Evolutionary conservation across 2,797 vertebrate species (phyloP), one percentile per base, ranked within the genome.

Genomic region (Okamejei kenojei): DNA sequence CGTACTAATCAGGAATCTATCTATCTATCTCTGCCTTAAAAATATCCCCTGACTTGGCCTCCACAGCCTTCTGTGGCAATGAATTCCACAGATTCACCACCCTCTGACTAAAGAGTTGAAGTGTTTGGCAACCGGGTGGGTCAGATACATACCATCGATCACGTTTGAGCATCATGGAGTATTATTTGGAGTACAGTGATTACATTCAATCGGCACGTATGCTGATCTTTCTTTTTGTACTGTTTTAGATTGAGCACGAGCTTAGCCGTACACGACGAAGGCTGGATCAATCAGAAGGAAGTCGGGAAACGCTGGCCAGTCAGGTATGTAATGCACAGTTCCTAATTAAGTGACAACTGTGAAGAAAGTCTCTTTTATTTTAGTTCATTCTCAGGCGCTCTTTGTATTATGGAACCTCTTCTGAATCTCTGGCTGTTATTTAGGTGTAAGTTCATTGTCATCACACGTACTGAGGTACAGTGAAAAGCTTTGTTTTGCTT

Each of bases 271-370:
- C 96, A 6, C 96, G 94, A 93, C 97, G 96, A 94, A 96, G 96
- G 78, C 93, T 99, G 94, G 96, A 96, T 93, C 97, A 98, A 94
- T 97, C 97, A 5, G 98, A 99, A 96, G 96, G 96, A 82, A 97
- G 95, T 94, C 97, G 97, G 96, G 97, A 97, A 94, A 94, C 96
- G 93, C 97, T 99, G 93, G 94, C 96, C 94, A 96, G 96, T 94
- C 98, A 99, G 98, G 98, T 99, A 95, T 88, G 93, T 93, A 82
- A 90, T 94, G 94, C 93, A 94, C 13, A 32, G 29, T 65, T 88
- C 61, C 84, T 65, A 26, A 63, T n/a, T 61, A 63, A 63, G 29
- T 29, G 8, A 9, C 26, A 54, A 61, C 81, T 32, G 61, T 32
- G 15, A 19, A 19, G 61, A 88, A 21, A 88, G 13, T 63, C 5